phyloP scores from a whole-genome alignment of 2,113 vertebrate species.

The Pseudopipra pipra region DNA sequence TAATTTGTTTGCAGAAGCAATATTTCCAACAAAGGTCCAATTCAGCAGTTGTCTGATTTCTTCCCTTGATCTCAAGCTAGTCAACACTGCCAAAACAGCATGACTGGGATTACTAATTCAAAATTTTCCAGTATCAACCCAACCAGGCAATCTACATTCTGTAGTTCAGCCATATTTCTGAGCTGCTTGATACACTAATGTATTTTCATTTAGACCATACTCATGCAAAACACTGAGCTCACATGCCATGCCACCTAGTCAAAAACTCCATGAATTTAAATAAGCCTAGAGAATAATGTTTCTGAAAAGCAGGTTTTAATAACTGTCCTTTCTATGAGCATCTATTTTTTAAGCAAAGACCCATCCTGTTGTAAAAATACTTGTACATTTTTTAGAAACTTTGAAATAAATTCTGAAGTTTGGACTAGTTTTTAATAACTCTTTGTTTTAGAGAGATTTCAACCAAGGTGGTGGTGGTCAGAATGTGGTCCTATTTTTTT shows the following conservation, averaged over 20 bases:
- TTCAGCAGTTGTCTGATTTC: constrained; percentile 10
- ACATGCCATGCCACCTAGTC: not conserved
- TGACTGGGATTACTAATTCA: not conserved
- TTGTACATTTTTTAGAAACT: not conserved
- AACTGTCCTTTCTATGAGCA: not conserved
- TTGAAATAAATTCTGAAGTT: not conserved
- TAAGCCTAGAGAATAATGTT: not conserved
- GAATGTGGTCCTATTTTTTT: not conserved
- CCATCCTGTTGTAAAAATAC: not conserved
- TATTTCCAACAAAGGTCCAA: not conserved
- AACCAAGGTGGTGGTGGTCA: not conserved
- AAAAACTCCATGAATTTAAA: constrained; percentile 43
- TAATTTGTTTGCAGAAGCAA: not conserved
- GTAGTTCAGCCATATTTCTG: not conserved
- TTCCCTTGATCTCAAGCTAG: not conserved
- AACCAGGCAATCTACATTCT: not conserved
- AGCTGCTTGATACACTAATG: not conserved
- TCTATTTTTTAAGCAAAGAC: not conserved
- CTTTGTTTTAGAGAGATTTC: not conserved
- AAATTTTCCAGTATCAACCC: not conserved
- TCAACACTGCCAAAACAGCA: not conserved
- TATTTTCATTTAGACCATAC: not conserved
- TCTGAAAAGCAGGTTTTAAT: not conserved
- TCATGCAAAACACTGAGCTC: not conserved
- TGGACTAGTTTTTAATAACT: not conserved